Conservation (phyloP, 2,888 invertebrate genomes). For the Drosophila neotestacea region DNA sequence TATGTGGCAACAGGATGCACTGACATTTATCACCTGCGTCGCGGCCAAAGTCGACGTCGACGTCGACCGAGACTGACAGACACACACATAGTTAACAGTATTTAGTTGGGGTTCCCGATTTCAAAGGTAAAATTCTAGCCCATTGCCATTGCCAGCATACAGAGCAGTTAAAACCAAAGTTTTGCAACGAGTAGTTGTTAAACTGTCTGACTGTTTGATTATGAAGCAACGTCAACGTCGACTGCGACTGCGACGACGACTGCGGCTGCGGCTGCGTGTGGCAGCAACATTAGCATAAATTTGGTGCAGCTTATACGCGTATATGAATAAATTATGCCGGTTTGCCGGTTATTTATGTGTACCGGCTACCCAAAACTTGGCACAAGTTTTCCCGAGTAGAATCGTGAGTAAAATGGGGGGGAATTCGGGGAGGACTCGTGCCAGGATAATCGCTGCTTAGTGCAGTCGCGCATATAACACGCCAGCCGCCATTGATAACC, state of each 20-base stretch:
- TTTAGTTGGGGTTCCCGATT: conserved; percentile 1
- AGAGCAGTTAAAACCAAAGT: conserved; percentile 27
- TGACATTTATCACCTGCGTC: conserved; percentile 77
- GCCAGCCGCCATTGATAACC: conserved; percentile 55
- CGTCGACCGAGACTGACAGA: not conserved
- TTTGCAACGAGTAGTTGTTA: conserved; percentile 5
- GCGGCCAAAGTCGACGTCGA: conserved; percentile 6
- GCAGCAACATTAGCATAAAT: conserved; percentile 70
- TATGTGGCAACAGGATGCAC: conserved; percentile 78
- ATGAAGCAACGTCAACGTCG: conserved; percentile 25
- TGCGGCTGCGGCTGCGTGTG: conserved; percentile 12
- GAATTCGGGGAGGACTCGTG: conserved; percentile 29
- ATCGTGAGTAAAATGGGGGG: not conserved
- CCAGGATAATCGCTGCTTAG: conserved; percentile 80
- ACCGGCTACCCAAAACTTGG: conserved; percentile 54
- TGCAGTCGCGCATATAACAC: conserved; percentile 71
- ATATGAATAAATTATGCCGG: conserved; percentile 72
- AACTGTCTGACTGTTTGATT: conserved; percentile 50
- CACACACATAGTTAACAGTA: not conserved
- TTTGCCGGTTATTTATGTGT: conserved; percentile 64
- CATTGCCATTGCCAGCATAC: not conserved
- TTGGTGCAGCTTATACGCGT: conserved; percentile 68
- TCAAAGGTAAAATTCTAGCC: conserved; percentile 6
- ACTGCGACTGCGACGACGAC: not conserved
- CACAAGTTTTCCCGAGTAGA: conserved; percentile 40